A percentile compares a stretch with the other conserved stretches of the same genome.
Conservation (phyloP, 2,888 invertebrate species). For the Hedychridium roseum region DNA sequence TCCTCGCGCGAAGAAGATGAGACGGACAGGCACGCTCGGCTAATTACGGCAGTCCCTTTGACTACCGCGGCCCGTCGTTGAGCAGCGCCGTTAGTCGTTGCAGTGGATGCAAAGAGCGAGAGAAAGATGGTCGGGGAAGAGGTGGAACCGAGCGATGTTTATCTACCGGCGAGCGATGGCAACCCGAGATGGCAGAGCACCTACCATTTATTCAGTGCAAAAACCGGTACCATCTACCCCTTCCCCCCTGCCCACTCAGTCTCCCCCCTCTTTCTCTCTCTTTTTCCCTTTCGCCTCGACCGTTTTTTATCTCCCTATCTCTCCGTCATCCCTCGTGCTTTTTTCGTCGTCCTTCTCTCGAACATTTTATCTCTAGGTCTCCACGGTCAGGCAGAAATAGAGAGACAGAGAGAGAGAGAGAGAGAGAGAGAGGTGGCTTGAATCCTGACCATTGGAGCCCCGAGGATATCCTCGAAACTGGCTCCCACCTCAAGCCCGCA, state of each 20-base stretch:
- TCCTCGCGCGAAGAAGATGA: conserved; percentile 22
- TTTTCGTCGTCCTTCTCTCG: conserved; percentile 1
- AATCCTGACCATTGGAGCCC: no score
- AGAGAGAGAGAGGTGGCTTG: neutral
- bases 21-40: conserved; percentile 33
- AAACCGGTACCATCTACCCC: conserved; percentile 45
- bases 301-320: conserved; percentile 28
- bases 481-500: no score
- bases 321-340: conserved; percentile 7
- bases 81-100: no score
- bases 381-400: neutral
- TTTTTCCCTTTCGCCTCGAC: conserved; percentile 15
- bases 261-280: neutral
- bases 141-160: conserved; percentile 42
- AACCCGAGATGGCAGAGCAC: conserved; percentile 49
- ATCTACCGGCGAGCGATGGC: conserved; percentile 53
- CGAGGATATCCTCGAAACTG: no score
- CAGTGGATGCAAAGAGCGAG: conserved; percentile 6
- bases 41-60: conserved; percentile 52
- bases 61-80: conserved; percentile 49
- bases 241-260: conserved; percentile 13
- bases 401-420: neutral
- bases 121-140: conserved; percentile 11
- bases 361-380: no score
- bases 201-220: conserved; percentile 41